Evolutionary conservation across 1,140 invertebrate genomes (phyloP), one percentile per base, ranked within the genome.

Genomic region (Brachionus paranguensis): DNA sequence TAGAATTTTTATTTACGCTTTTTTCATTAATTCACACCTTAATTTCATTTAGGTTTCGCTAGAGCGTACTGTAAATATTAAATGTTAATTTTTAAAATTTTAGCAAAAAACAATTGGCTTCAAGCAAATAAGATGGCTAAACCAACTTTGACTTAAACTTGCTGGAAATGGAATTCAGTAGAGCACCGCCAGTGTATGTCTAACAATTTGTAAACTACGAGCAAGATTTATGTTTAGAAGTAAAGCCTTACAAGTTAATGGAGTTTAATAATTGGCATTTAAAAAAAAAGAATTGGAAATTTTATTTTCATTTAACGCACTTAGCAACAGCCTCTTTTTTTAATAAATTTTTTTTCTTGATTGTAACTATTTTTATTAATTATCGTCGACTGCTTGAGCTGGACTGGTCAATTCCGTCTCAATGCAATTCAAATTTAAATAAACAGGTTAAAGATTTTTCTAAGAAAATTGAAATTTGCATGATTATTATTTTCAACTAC

Each of bases 261-360:
- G 33, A 33, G 24, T 68, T 68, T 68, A 17, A 68, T 68, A 68
- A 68, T 68, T 37, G 65, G 65, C 65, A 68, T 68, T 68, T 68
- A 33, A n/a, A 60, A 60, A 60, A 60, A 20, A 60, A 60, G n/a
- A 60, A 60, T 60, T 24, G 8, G 27, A 60, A 60, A 68, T 68
- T 41, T 33, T 41, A 68, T 33, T 68, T 41, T 68, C 27, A 68
- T 33, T 41, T 6, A 68, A 68, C 33, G 65, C 65, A 41, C 65
- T 33, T 68, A 68, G 65, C 65, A 68, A 68, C 65, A 68, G 65
- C 65, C 65, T 68, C 29, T 68, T 68, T 68, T 64, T 68, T 68
- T 37, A 68, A 68, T 37, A 60, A 60, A 17, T 6, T 8, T 24
- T 60, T 60, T 10, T 60, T 24, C 53, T 60, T 20, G n/a, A 60